A percentile compares a stretch with the other conserved stretches of the same genome.
Conservation (phyloP, 1,140 invertebrate species). For the Scaptomyza montana region DNA sequence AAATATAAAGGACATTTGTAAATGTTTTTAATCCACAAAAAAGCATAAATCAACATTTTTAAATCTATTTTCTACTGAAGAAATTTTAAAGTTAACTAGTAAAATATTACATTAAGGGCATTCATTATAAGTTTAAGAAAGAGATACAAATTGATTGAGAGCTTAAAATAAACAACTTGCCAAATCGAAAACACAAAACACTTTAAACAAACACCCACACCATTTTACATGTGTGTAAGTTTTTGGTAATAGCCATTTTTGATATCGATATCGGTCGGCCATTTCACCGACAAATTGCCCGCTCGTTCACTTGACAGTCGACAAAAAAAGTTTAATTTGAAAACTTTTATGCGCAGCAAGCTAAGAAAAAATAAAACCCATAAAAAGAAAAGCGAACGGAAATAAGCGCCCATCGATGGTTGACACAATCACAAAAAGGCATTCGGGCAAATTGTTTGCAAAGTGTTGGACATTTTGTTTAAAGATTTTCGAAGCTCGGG, state of each 20-base stretch:
- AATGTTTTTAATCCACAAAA: too few relatives aligned
- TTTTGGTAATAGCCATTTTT: too few relatives aligned
- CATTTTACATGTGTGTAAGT: too few relatives aligned
- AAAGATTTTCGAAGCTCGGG: slow-evolving; percentile 53
- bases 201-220: too few relatives aligned
- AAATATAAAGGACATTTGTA: too few relatives aligned
- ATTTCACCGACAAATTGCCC: slow-evolving; percentile 40
- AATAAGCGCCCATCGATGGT: slow-evolving; percentile 49
- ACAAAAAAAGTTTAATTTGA: slow-evolving; percentile 74
- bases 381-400: slow-evolving; percentile 35
- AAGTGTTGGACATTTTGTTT: slow-evolving; percentile 73
- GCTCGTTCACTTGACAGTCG: slow-evolving; percentile 53
- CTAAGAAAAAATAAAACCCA: neutral
- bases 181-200: too few relatives aligned
- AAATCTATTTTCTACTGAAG: too few relatives aligned
- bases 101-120: too few relatives aligned
- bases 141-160: too few relatives aligned
- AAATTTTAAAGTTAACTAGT: too few relatives aligned
- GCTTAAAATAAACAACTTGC: too few relatives aligned
- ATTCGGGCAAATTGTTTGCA: slow-evolving; percentile 69
- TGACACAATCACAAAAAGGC: slow-evolving; percentile 48
- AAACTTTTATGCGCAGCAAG: slow-evolving; percentile 62
- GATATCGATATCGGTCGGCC: neutral
- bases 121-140: too few relatives aligned
- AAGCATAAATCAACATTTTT: neutral